phyloP scores from a whole-genome alignment of 2,888 invertebrate genomes.

The Drosophila cognata region DNA sequence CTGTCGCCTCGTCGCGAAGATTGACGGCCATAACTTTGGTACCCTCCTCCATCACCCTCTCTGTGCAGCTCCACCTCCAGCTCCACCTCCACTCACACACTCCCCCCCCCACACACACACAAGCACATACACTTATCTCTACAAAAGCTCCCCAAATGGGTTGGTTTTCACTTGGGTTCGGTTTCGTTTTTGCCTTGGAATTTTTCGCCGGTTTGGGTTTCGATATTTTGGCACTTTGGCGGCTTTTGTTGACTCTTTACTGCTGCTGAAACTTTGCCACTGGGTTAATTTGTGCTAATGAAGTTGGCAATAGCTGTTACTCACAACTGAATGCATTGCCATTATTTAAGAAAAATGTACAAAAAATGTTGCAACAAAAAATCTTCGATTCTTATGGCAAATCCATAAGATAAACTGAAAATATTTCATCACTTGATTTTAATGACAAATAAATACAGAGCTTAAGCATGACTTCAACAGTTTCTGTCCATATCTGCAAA shows the following conservation, averaged over 20 bases:
- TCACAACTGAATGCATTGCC: neutral
- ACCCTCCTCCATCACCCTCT: neutral
- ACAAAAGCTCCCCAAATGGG: conserved; percentile 14
- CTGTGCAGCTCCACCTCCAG: neutral
- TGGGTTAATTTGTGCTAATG: conserved; percentile 56
- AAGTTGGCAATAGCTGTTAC: conserved; percentile 27
- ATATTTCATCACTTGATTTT: neutral
- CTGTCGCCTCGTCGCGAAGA: conserved; percentile 71
- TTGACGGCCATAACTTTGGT: conserved; percentile 69
- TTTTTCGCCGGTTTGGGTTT: conserved; percentile 9
- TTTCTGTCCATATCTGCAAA: neutral
- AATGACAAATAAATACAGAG: neutral
- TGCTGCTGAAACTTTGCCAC: conserved; percentile 21
- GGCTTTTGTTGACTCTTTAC: conserved; percentile 20
- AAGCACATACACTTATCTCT: conserved; percentile 3
- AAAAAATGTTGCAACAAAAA: neutral
- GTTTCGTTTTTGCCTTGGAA: conserved; percentile 12
- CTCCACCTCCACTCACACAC: neutral
- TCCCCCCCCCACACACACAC: neutral
- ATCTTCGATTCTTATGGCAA: neutral
- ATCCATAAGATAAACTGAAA: neutral
- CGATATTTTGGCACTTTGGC: conserved; percentile 19
- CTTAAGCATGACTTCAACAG: neutral
- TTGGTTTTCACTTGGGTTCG: conserved; percentile 15
- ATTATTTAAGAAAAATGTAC: neutral